These are phyloP conservation scores for Gasterosteus nipponicus DNA, from an alignment of 2,113 vertebrate species.

Conservation along the genomic window DNA sequence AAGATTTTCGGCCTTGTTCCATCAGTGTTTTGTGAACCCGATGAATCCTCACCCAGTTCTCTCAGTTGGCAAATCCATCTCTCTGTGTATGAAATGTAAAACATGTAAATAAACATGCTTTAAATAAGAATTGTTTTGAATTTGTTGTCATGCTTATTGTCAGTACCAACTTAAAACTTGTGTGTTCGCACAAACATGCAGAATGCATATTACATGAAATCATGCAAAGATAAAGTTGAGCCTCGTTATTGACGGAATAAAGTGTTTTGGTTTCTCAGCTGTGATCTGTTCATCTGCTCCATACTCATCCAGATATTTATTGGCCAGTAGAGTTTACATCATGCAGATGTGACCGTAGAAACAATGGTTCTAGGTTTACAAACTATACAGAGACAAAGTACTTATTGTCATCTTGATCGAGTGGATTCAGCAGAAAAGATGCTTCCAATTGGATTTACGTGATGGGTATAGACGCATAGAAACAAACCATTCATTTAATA, in stretches of 20 bases:
- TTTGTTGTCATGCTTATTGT: neutral
- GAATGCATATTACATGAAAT: neutral
- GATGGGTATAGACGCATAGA: no score
- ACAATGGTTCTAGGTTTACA: neutral
- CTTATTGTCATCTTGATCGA: no score
- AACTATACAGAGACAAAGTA: no score
- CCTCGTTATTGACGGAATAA: neutral
- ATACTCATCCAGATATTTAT: neutral
- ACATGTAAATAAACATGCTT: conserved; percentile 22
- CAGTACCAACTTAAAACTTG: neutral
- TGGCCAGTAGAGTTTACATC: neutral
- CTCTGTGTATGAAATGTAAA: conserved; percentile 5
- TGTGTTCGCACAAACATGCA: neutral
- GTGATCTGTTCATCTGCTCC: conserved; percentile 16
- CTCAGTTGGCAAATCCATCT: no score
- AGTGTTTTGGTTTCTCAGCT: neutral
- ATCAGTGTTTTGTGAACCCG: neutral
- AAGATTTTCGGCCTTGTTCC: neutral
- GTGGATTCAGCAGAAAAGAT: no score
- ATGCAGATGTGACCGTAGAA: neutral
- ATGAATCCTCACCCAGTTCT: no score
- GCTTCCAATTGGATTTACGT: no score
- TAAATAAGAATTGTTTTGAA: neutral
- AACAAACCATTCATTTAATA: no score
- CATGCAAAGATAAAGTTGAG: neutral